Conservation (phyloP, 2,797 vertebrate genomes). For the Craterocephalus amniculus region DNA sequence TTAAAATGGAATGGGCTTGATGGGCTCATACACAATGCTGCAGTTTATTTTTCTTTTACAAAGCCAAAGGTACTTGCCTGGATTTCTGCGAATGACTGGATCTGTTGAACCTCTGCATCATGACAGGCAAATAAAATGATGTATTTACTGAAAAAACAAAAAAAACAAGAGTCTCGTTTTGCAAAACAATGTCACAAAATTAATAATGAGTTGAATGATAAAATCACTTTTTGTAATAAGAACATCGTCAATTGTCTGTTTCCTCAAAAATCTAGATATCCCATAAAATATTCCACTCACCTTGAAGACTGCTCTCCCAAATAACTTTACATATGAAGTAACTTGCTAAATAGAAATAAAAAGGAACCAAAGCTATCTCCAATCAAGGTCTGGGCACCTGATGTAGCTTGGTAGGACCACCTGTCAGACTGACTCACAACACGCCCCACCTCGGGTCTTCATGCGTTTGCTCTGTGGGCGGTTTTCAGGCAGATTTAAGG, state of each 20-base stretch:
- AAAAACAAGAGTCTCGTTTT: neutral
- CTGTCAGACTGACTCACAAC: constrained; percentile 33
- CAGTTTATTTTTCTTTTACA: neutral
- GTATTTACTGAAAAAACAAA: neutral
- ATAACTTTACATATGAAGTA: constrained; percentile 9
- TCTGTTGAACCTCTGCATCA: constrained; percentile 14
- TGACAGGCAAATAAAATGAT: neutral
- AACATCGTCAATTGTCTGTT: neutral
- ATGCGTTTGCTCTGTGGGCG: constrained; percentile 39
- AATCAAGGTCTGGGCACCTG: neutral
- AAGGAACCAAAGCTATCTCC: constrained; percentile 5
- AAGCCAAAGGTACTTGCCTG: constrained; percentile 7
- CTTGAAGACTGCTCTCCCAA: constrained; percentile 23
- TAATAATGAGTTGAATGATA: no score
- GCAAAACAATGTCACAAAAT: no score
- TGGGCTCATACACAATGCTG: neutral
- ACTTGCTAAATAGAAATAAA: neutral
- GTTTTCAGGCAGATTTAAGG: constrained; percentile 16
- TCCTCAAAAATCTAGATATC: neutral
- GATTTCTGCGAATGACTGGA: constrained; percentile 23
- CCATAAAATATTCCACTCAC: constrained; percentile 42
- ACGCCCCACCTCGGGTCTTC: constrained; percentile 23
- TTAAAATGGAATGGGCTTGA: neutral
- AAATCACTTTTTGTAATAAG: neutral
- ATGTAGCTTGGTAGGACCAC: constrained; percentile 7